Conservation (phyloP, 2,113 vertebrate species). For the Crotalus horridus region DNA sequence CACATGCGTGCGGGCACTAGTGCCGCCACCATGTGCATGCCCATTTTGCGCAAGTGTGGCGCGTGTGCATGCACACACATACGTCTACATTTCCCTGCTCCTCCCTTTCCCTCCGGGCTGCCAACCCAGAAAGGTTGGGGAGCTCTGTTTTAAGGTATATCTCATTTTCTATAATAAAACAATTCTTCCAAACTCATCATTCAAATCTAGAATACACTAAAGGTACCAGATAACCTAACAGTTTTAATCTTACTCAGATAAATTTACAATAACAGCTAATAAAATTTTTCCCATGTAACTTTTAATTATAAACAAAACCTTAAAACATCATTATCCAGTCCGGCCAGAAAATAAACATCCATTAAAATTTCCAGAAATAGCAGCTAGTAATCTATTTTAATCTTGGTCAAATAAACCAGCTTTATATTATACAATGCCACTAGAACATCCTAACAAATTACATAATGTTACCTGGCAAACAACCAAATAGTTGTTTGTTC, state of each 20-base stretch:
- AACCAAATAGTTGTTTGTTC: neutral
- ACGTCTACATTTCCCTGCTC: too few species aligned
- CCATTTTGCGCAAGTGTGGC: too few species aligned
- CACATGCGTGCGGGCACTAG: too few species aligned
- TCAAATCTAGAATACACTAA: neutral
- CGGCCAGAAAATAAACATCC: neutral
- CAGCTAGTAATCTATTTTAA: neutral
- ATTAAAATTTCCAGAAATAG: neutral
- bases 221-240: neutral
- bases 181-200: neutral
- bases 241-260: neutral
- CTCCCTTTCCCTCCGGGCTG: too few species aligned
- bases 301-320: neutral
- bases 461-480: neutral
- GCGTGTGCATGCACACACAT: too few species aligned
- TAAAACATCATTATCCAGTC: neutral
- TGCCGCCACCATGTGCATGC: too few species aligned
- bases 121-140: too few species aligned
- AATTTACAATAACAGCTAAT: neutral
- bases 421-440: neutral
- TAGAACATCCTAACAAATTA: neutral
- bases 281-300: neutral
- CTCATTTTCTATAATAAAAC: neutral
- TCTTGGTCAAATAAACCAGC: neutral
- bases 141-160: neutral